These are phyloP conservation scores for Microvelia longipes DNA, from an alignment of 1,140 invertebrate genomes.

Conservation along the genomic window DNA sequence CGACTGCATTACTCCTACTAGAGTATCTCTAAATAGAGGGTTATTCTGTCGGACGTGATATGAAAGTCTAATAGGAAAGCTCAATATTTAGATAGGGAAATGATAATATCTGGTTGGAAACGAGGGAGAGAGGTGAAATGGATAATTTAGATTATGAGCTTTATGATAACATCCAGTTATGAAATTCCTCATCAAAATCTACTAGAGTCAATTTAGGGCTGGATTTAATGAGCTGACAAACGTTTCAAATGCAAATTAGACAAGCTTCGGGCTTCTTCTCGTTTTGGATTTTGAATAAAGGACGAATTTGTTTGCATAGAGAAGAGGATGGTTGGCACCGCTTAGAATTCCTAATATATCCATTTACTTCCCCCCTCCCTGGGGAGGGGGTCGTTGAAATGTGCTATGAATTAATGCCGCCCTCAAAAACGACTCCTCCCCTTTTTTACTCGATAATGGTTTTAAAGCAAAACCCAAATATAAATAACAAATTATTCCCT, in stretches of 20 bases:
- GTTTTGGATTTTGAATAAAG: background rate
- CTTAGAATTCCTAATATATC: background rate
- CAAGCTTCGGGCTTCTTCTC: background rate
- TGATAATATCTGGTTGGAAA: background rate
- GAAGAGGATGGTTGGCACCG: background rate
- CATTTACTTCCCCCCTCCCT: background rate
- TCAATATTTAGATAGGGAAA: background rate
- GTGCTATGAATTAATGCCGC: conserved; percentile 1
- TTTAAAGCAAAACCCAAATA: no score
- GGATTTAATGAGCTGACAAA: background rate
- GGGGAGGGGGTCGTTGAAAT: background rate
- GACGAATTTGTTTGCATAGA: background rate
- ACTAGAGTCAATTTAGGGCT: background rate
- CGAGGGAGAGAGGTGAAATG: background rate
- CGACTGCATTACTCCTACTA: background rate
- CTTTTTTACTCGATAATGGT: background rate
- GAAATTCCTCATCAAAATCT: background rate
- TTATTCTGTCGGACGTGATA: background rate
- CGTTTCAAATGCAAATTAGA: background rate
- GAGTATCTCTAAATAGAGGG: no score
- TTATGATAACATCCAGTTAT: background rate
- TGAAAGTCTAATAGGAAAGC: background rate
- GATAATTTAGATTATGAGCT: background rate
- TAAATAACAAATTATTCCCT: no score
- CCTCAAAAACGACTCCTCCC: conserved; percentile 21